Conservation (phyloP, 2,888 invertebrate genomes). For the Philonicus albiceps region DNA sequence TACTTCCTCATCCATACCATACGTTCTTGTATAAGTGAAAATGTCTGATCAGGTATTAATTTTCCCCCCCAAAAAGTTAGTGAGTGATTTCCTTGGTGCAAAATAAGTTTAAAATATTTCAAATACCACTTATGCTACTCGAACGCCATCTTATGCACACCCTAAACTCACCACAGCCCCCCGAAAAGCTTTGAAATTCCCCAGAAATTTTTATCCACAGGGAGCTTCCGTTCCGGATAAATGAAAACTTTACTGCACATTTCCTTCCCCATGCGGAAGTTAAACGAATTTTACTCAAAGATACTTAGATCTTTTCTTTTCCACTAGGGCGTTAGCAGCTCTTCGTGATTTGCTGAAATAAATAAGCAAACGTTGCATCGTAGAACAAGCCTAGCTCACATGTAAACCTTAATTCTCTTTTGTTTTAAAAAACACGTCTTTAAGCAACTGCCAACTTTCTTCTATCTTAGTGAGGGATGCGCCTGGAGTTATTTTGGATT, state of each 20-base stretch:
- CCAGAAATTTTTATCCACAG: not conserved
- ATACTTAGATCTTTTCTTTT: not conserved
- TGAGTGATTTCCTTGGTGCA: not conserved
- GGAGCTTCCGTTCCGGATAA: conserved; percentile 38
- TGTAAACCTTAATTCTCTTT: not conserved
- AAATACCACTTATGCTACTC: not conserved
- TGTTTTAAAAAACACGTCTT: not conserved
- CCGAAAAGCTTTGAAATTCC: not conserved
- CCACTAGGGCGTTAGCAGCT: not conserved
- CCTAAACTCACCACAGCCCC: conserved; percentile 14
- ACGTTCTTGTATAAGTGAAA: no score
- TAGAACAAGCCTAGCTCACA: not conserved
- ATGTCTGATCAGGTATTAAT: no score
- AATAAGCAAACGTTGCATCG: not conserved
- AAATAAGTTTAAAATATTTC: not conserved
- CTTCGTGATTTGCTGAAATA: not conserved
- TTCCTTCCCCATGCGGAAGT: not conserved
- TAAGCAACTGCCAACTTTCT: not conserved
- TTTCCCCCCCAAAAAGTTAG: no score
- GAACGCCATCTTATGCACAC: conserved; percentile 7
- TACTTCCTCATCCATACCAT: not conserved
- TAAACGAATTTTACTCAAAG: not conserved
- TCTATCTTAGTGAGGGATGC: not conserved
- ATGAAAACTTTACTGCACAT: not conserved
- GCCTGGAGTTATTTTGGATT: not conserved